Evolutionary conservation across 2,113 vertebrate genomes (phyloP), one percentile per base, ranked within the genome.

Genomic region (Ivindomyrus marchei): DNA sequence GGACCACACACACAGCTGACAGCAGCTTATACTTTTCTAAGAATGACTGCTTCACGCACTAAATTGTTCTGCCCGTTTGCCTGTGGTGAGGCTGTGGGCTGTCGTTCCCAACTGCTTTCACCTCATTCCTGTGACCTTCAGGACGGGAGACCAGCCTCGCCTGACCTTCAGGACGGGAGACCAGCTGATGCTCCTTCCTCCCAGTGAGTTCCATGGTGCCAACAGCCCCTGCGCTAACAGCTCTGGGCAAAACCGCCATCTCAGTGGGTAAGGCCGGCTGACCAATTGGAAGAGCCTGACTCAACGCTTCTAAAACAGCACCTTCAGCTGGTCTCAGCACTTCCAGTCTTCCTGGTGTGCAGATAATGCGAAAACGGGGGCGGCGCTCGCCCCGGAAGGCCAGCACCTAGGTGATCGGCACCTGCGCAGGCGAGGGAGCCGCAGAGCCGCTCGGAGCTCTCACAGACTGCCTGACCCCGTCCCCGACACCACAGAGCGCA

Each of bases 1-100:
- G 24, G 56, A 88, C 87, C 88, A 88, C 88, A 88, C 88, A 88
- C 39, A 62, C 87, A n/a, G 31, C 66, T 56, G 58, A 89, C 24
- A 77, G 58, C n/a, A 62, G 27, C 88, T 56, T 66, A 89, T 66
- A 70, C 5, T 17, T 80, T 42, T 80, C 74, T 80, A 80, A 80
- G 17, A 80, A 42, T 42, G 11, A 42, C 13, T 15, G 17, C 31
- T 19, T 80, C 17, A 80, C 36, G 42, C 36, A 80, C 5, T 19
- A 5, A 42, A 8, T 1, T 80, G 36, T 80, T 19, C 74, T 19
- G 3, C 47, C 46, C 17, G 47, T n/a, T 47, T 50, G 8, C 11
- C 46, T 27, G 24, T 17, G 45, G 83, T 11, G 11, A 8, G 83
- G 45, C 39, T 27, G 45, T 77, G 84, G 84, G 84, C 45, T 50